Evolutionary conservation across 2,888 invertebrate species (phyloP).

Genomic region (Pheosia tremula): DNA sequence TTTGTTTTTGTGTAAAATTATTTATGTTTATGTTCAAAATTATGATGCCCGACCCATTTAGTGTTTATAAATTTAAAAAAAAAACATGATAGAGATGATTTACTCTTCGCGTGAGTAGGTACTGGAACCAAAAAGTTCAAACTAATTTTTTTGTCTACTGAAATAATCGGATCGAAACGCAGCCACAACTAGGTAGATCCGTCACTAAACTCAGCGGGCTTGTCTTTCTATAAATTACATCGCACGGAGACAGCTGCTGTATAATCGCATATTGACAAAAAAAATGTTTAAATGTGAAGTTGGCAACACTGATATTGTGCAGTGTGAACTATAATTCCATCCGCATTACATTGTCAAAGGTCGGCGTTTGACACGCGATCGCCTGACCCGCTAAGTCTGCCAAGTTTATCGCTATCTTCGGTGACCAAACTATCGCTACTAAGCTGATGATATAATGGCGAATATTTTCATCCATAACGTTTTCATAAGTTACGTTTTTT

Average conservation of each 20-base stretch:
- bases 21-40: neutral
- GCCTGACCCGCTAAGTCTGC: conserved; percentile 27
- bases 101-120: no score
- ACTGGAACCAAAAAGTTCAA: no score
- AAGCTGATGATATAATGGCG: neutral
- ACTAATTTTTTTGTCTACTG: no score
- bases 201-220: no score
- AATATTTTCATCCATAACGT: neutral
- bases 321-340: neutral
- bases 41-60: neutral
- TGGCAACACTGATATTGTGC: neutral
- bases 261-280: no score
- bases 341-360: conserved; percentile 36
- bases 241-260: no score
- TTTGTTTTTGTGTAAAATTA: neutral
- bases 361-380: conserved; percentile 37
- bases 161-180: no score
- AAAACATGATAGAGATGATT: no score
- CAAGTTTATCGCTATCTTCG: conserved; percentile 31
- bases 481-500: neutral
- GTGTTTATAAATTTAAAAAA: neutral
- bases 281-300: no score
- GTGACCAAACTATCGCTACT: conserved; percentile 18
- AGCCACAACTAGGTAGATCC: no score
- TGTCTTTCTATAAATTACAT: no score